Percentiles rank a stretch among this genome's conserved stretches.
Conservation (phyloP, 2,113 vertebrate genomes). For the Odontophorus gujanensis region DNA sequence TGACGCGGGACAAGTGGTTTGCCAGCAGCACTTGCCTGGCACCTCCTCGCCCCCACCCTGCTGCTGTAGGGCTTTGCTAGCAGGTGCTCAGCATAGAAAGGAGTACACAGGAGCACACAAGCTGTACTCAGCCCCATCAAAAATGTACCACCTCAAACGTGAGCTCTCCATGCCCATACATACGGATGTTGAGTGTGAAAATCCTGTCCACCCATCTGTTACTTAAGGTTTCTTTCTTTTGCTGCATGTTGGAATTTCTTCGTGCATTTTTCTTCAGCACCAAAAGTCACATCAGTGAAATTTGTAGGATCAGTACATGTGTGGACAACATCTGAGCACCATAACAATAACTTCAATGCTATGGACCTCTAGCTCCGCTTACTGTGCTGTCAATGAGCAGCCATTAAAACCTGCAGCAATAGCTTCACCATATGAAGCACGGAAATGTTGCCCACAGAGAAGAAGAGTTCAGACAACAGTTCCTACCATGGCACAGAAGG, state of each 20-base stretch:
- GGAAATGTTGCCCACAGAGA: neutral
- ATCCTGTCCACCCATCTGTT: constrained; percentile 52
- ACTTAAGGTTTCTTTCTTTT: constrained; percentile 34
- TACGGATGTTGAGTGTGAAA: constrained; percentile 40
- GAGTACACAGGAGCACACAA: neutral
- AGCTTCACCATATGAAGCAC: neutral
- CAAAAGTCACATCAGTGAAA: constrained; percentile 42
- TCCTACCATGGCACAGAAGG: neutral
- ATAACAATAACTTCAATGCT: constrained; percentile 17
- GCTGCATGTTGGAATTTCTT: neutral
- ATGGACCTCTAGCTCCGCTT: neutral
- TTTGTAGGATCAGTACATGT: constrained; percentile 42
- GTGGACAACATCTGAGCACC: constrained; percentile 60
- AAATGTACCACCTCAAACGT: constrained; percentile 48
- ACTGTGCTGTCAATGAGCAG: neutral
- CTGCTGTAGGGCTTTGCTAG: neutral
- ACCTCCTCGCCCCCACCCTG: fast-evolving
- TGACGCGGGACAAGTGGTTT: neutral
- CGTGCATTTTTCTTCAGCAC: constrained; percentile 37
- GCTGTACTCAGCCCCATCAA: constrained; percentile 49
- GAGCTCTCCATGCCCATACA: neutral
- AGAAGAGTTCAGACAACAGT: neutral
- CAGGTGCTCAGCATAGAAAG: fast-evolving
- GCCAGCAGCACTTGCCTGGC: neutral
- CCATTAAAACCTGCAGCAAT: neutral